These are phyloP conservation scores for Neoniphon sammara DNA, from an alignment of 2,797 vertebrate species.

Conservation along the genomic window DNA sequence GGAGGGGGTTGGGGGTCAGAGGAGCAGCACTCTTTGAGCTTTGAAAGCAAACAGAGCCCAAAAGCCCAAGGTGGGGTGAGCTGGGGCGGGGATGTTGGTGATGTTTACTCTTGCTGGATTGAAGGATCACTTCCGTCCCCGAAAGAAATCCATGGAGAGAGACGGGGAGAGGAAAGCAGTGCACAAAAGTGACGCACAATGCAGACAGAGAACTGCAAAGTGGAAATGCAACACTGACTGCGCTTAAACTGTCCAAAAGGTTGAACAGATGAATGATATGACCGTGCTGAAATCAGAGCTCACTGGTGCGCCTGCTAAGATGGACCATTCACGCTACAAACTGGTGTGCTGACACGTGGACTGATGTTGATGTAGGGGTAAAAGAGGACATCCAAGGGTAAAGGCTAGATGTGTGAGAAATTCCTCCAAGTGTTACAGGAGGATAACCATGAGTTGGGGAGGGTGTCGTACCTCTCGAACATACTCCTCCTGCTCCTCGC, in stretches of 20 bases:
- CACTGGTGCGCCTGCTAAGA: neutral
- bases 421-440: no score
- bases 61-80: conserved; percentile 64
- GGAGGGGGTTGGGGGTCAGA: conserved; percentile 71
- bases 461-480: conserved; percentile 88
- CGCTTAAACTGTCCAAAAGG: neutral
- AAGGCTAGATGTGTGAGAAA: neutral
- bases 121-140: conserved; percentile 77
- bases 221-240: conserved; percentile 18
- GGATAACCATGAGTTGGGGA: no score
- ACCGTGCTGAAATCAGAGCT: conserved; percentile 12
- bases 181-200: neutral
- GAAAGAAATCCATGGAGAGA: conserved; percentile 43
- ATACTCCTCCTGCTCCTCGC: conserved; percentile 98
- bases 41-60: conserved; percentile 82
- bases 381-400: conserved; percentile 5
- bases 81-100: conserved; percentile 39
- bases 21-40: conserved; percentile 73
- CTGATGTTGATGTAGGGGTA: conserved; percentile 24
- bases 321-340: conserved; percentile 19
- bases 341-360: conserved; percentile 20
- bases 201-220: neutral
- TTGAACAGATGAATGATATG: conserved; percentile 45
- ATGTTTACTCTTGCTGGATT: conserved; percentile 76
- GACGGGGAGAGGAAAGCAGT: conserved; percentile 1